phyloP scores from a whole-genome alignment of 2,888 invertebrate species.

The Opisthograptis luteolata region DNA sequence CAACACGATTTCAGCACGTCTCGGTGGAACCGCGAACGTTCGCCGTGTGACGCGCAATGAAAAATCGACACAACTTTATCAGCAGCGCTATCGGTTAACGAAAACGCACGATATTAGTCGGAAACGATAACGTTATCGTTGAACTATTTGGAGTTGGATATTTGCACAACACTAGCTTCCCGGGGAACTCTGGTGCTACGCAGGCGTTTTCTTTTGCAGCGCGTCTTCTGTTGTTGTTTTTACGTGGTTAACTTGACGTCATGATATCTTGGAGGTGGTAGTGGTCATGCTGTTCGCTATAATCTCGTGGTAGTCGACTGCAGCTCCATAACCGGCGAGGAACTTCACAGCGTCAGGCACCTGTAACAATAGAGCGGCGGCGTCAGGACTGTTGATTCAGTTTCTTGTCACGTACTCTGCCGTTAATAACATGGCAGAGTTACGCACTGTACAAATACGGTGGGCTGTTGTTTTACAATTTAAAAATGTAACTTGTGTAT shows the following conservation, averaged over 20 bases:
- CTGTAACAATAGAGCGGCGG: slow-evolving; percentile 70
- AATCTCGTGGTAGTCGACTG: slow-evolving; percentile 62
- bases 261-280: slow-evolving; percentile 54
- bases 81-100: slow-evolving; percentile 62
- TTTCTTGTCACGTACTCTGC: slow-evolving; percentile 45
- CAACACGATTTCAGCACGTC: slow-evolving; percentile 51
- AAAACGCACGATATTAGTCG: slow-evolving; percentile 59
- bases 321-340: slow-evolving; percentile 75
- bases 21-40: slow-evolving; percentile 44
- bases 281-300: slow-evolving; percentile 49
- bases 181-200: slow-evolving; percentile 44
- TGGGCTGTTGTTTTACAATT: background rate
- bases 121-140: slow-evolving; percentile 53
- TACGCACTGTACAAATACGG: slow-evolving; percentile 1
- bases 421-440: slow-evolving; percentile 34
- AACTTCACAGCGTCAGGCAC: slow-evolving; percentile 70
- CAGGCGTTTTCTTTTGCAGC: slow-evolving; percentile 14
- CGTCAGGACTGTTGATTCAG: slow-evolving; percentile 51
- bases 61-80: slow-evolving; percentile 49
- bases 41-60: slow-evolving; percentile 44
- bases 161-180: slow-evolving; percentile 62
- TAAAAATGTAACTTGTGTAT: too few species aligned
- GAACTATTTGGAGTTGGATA: background rate
- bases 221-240: background rate
- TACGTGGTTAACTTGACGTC: slow-evolving; percentile 41